These are phyloP conservation scores for Tragelaphus oryx DNA, from an alignment of 2,797 vertebrate genomes.

Conservation along the genomic window DNA sequence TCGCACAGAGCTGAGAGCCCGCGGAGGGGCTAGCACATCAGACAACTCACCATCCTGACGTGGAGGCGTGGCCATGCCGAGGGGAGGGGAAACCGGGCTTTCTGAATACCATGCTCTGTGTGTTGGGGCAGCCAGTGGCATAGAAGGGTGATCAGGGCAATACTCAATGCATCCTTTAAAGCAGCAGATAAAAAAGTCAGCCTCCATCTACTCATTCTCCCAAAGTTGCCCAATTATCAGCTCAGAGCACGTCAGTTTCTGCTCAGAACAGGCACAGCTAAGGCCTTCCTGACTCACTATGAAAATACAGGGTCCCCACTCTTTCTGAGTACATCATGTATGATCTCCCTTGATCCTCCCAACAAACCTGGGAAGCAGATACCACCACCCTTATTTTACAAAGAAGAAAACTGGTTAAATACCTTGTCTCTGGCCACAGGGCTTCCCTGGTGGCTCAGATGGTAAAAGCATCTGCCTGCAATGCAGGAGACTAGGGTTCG, in stretches of 20 bases:
- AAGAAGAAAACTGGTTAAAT: background rate
- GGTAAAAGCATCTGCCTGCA: too few relatives aligned
- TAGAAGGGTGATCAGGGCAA: background rate
- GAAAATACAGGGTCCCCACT: background rate
- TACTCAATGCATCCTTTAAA: background rate
- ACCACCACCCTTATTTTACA: background rate
- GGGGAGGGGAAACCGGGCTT: background rate
- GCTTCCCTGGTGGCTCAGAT: too few relatives aligned
- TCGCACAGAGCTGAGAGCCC: background rate
- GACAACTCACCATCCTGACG: background rate
- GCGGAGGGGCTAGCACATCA: background rate
- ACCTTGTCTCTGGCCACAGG: background rate
- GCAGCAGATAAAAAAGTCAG: background rate
- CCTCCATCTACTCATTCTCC: background rate
- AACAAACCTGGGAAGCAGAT: background rate
- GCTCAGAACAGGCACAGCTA: background rate
- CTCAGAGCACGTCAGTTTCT: background rate
- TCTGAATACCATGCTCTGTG: background rate
- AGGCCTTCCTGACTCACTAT: background rate
- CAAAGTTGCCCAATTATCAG: background rate
- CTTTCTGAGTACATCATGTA: background rate
- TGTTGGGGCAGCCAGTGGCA: too few relatives aligned
- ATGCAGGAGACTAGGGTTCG: rapidly evolving
- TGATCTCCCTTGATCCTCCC: background rate
- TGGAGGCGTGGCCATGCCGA: background rate